A percentile compares a stretch with the other conserved stretches of the same genome.
phyloP scores from a whole-genome alignment of 1,140 invertebrate species.

The Eulimnadia texana region DNA sequence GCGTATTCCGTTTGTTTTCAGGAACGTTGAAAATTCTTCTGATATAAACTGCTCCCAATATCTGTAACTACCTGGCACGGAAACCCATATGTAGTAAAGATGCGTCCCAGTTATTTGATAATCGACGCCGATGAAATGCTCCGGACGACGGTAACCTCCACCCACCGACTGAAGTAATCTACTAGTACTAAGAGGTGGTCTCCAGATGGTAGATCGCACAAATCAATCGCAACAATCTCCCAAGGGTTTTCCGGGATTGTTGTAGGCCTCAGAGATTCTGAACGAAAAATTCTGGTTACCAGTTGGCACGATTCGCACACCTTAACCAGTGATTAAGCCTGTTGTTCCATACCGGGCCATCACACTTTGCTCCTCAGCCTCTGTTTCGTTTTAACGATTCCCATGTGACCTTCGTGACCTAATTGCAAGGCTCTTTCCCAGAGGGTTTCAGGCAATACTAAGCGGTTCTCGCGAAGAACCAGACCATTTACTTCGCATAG shows the following conservation, averaged over 20 bases:
- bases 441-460: slow-evolving; percentile 20
- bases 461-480: neutral
- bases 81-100: neutral
- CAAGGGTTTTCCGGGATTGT: neutral
- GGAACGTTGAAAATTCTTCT: neutral
- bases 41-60: neutral
- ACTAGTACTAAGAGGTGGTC: neutral
- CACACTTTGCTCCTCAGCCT: slow-evolving; percentile 25
- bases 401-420: slow-evolving; percentile 19
- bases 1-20: neutral
- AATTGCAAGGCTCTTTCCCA: slow-evolving; percentile 19
- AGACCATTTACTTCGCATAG: neutral
- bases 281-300: neutral
- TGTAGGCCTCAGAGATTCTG: neutral
- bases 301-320: slow-evolving; percentile 23
- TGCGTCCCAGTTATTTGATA: neutral
- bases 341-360: slow-evolving; percentile 24
- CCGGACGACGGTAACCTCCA: neutral
- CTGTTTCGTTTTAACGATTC: slow-evolving; percentile 23
- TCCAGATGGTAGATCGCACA: neutral
- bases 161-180: neutral
- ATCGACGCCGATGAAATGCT: neutral
- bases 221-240: neutral
- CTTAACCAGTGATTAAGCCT: slow-evolving; percentile 21
- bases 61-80: neutral